A percentile compares a stretch with the other conserved stretches of the same genome.
These are phyloP conservation scores for Samia ricini DNA, from an alignment of 1,140 invertebrate genomes.

Conservation along the genomic window DNA sequence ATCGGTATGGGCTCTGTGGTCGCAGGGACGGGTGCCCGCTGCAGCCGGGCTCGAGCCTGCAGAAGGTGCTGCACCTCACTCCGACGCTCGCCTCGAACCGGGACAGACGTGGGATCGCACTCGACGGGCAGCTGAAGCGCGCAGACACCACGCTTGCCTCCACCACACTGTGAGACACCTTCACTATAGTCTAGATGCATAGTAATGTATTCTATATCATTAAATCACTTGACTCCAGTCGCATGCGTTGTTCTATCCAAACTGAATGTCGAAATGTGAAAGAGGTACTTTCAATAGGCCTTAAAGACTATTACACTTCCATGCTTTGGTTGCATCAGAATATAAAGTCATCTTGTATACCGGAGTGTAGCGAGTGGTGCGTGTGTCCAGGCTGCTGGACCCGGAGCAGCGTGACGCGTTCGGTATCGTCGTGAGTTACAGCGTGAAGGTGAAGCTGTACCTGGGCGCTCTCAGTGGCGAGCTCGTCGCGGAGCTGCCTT, in stretches of 20 bases:
- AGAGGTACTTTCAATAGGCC: too few species aligned
- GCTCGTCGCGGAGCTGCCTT: slow-evolving; percentile 95
- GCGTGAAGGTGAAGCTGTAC: slow-evolving; percentile 96
- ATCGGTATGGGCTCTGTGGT: slow-evolving; percentile 11
- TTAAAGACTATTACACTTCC: too few species aligned
- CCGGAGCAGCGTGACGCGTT: slow-evolving; percentile 91
- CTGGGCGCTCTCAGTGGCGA: slow-evolving; percentile 96
- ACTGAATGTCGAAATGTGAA: too few species aligned
- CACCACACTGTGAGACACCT: slow-evolving; percentile 90
- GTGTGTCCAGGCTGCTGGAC: slow-evolving; percentile 81
- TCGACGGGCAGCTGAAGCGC: slow-evolving; percentile 96
- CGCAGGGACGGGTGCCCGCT: slow-evolving; percentile 95
- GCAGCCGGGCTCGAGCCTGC: slow-evolving; percentile 93
- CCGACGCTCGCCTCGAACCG: slow-evolving; percentile 90
- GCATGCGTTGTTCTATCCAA: too few species aligned
- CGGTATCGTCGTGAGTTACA: slow-evolving; percentile 94
- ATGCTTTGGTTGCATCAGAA: too few species aligned
- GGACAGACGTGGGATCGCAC: slow-evolving; percentile 94
- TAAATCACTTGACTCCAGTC: too few species aligned
- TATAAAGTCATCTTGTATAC: too few species aligned
- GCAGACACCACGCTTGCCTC: slow-evolving; percentile 96
- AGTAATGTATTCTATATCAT: too few species aligned
- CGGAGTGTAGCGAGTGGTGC: too few species aligned
- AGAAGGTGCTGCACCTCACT: slow-evolving; percentile 93
- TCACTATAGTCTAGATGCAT: too few species aligned